Evolutionary conservation across 2,113 vertebrate species (phyloP).

Genomic region (Sakesphorus luctuosus): DNA sequence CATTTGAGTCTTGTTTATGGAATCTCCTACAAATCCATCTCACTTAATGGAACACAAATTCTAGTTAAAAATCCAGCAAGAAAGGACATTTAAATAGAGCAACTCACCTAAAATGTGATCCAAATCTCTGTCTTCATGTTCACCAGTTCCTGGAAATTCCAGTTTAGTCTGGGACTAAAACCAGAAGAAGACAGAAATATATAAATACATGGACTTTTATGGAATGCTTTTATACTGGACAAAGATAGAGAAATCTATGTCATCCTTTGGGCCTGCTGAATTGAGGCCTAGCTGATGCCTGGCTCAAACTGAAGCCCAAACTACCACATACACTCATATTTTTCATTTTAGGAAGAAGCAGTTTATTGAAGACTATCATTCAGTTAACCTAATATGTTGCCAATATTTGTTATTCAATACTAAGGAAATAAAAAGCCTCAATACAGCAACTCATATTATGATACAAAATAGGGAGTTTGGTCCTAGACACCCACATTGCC

Average conservation of each 20-base stretch:
- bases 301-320: too few species aligned
- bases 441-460: not conserved
- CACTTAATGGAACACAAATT: not conserved
- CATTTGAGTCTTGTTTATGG: not conserved
- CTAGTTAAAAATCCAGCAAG: not conserved
- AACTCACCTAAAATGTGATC: not conserved
- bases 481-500: not conserved
- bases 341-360: not conserved
- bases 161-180: not conserved
- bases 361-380: not conserved
- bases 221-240: not conserved
- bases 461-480: not conserved
- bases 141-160: not conserved
- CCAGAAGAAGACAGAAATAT: not conserved
- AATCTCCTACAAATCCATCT: not conserved
- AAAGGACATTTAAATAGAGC: not conserved
- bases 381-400: not conserved
- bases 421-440: not conserved
- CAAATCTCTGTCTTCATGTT: not conserved
- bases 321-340: not conserved
- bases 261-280: too few species aligned
- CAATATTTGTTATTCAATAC: constrained; percentile 21
- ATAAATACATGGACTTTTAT: not conserved
- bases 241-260: not conserved
- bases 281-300: too few species aligned